A percentile compares a stretch with the other conserved stretches of the same genome.
Evolutionary conservation across 2,888 invertebrate species (phyloP).

Genomic region (Cheilosia vernalis): DNA sequence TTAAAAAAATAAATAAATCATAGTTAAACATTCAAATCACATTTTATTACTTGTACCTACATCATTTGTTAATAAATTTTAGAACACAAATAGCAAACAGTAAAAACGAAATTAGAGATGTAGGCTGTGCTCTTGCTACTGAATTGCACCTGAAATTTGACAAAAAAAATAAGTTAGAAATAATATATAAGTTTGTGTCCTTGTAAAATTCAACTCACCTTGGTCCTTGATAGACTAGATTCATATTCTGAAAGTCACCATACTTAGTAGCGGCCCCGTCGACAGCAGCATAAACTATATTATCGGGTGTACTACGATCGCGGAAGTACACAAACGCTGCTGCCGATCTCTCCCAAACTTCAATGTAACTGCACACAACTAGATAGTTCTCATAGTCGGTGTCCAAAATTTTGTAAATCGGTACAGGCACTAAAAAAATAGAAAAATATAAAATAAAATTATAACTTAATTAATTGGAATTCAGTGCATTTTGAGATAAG

Average conservation of each 20-base stretch:
- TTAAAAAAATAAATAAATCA: background rate
- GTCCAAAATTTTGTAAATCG: slow-evolving; percentile 43
- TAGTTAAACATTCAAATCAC: background rate
- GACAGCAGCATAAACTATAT: slow-evolving; percentile 4
- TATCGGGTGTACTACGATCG: slow-evolving; percentile 8
- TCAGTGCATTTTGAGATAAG: too few species aligned
- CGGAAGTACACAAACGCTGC: slow-evolving; percentile 54
- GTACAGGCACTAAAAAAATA: slow-evolving; percentile 26
- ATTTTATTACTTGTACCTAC: background rate
- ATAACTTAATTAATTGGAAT: too few species aligned
- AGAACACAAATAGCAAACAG: background rate
- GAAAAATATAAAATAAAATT: too few species aligned
- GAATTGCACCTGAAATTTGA: slow-evolving; percentile 16
- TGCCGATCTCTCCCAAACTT: slow-evolving; percentile 28
- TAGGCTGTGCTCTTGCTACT: background rate
- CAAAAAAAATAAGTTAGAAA: too few species aligned
- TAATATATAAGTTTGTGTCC: background rate
- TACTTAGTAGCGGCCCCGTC: slow-evolving; percentile 18
- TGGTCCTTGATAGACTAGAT: slow-evolving; percentile 46
- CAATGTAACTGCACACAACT: slow-evolving; percentile 35
- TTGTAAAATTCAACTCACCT: background rate
- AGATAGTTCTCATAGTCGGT: slow-evolving; percentile 45
- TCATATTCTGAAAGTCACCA: slow-evolving; percentile 27
- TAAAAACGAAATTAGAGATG: background rate
- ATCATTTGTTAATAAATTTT: background rate